Evolutionary conservation across 2,797 vertebrate genomes (phyloP).

Genomic region (Petrocephalus schoutedeni): DNA sequence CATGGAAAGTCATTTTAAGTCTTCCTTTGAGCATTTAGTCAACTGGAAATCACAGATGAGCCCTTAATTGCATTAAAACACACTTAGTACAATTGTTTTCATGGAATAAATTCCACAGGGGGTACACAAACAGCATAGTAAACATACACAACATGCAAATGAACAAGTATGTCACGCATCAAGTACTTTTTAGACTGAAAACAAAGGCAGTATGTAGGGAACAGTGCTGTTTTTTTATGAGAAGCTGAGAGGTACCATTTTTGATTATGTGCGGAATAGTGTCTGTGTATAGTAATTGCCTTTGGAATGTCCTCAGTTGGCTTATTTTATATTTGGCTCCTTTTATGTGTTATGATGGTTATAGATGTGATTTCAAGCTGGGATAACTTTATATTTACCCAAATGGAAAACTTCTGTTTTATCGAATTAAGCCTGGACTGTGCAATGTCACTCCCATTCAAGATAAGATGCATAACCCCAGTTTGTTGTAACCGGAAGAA

Average conservation of each 20-base stretch:
- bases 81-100: background rate
- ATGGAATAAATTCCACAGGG: background rate
- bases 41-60: background rate
- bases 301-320: background rate
- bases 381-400: background rate
- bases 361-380: background rate
- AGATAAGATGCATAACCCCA: background rate
- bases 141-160: background rate
- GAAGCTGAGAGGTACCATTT: background rate
- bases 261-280: background rate
- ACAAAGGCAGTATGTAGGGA: background rate
- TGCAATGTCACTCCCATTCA: background rate
- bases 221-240: background rate
- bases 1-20: constrained; percentile 6
- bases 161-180: background rate
- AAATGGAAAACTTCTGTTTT: background rate
- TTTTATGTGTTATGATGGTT: background rate
- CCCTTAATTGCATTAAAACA: background rate
- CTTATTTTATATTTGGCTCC: background rate
- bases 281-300: background rate
- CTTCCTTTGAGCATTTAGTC: background rate
- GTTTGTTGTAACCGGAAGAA: background rate
- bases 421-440: background rate
- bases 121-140: background rate
- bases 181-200: background rate